Percentiles rank a stretch among this genome's conserved stretches.
These are phyloP conservation scores for Nibea albiflora DNA, from an alignment of 2,113 vertebrate species.

Conservation along the genomic window DNA sequence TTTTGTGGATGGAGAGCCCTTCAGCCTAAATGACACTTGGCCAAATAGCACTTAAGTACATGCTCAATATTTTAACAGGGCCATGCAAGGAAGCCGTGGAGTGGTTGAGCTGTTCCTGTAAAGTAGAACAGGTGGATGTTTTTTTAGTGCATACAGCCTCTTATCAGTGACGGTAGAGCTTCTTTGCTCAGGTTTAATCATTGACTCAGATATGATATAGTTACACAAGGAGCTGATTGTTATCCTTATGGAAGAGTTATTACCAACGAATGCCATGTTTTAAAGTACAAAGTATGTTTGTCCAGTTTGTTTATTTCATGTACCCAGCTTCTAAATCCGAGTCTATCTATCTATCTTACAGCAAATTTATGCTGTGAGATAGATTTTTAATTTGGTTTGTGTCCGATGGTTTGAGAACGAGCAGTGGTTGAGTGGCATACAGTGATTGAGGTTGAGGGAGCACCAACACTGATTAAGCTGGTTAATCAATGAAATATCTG, in stretches of 20 bases:
- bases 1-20: conserved; percentile 85
- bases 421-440: too few relatives aligned
- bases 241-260: neutral
- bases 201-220: conserved; percentile 24
- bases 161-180: conserved; percentile 39
- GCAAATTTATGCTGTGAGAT: too few relatives aligned
- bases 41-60: conserved; percentile 89
- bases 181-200: conserved; percentile 35
- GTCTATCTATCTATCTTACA: too few relatives aligned
- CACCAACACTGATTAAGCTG: too few relatives aligned
- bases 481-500: neutral
- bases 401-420: too few relatives aligned
- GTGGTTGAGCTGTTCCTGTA: conserved; percentile 60
- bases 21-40: conserved; percentile 87
- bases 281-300: too few relatives aligned
- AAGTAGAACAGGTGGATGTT: conserved; percentile 77
- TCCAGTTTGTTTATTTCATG: too few relatives aligned
- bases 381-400: too few relatives aligned
- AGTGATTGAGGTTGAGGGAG: too few relatives aligned
- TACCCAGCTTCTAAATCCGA: too few relatives aligned
- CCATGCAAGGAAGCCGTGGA: conserved; percentile 71
- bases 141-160: conserved; percentile 46
- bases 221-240: conserved; percentile 10
- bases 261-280: neutral
- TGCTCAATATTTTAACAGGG: conserved; percentile 88